phyloP scores from a whole-genome alignment of 2,888 invertebrate genomes.

The Acanthosepion lycidas region DNA sequence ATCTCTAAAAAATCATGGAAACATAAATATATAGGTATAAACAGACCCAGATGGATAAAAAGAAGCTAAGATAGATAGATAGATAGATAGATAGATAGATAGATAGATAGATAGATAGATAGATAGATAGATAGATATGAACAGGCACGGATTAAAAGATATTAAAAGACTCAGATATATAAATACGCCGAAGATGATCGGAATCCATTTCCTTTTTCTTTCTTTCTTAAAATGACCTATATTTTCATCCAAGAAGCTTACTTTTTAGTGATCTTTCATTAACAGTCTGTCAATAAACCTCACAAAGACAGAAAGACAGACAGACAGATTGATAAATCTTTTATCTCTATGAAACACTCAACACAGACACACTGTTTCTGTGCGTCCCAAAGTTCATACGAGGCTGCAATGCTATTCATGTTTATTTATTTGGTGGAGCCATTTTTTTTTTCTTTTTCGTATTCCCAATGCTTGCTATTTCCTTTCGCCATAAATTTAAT shows the following conservation, averaged over 20 bases:
- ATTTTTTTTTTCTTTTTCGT: not conserved
- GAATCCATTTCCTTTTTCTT: no score
- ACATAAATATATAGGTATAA: no score
- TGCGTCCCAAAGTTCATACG: not conserved
- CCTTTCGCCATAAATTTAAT: conserved; percentile 9
- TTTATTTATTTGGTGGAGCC: not conserved
- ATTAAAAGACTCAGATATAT: no score
- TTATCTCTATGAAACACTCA: not conserved
- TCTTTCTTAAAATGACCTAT: no score
- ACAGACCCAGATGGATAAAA: no score
- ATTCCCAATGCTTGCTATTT: conserved; percentile 33
- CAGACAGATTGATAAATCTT: not conserved
- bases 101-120: no score
- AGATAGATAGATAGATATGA: no score
- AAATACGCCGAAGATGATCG: no score
- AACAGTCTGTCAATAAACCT: not conserved
- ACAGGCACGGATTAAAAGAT: no score
- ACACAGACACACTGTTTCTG: not conserved
- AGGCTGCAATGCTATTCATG: not conserved
- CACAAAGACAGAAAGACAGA: not conserved
- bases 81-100: no score
- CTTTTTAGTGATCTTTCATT: not conserved
- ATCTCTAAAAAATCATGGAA: no score
- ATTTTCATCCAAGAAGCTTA: not conserved
- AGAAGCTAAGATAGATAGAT: no score